These are phyloP conservation scores for Numenius phaeopus DNA, from an alignment of 2,797 vertebrate species.

Conservation along the genomic window DNA sequence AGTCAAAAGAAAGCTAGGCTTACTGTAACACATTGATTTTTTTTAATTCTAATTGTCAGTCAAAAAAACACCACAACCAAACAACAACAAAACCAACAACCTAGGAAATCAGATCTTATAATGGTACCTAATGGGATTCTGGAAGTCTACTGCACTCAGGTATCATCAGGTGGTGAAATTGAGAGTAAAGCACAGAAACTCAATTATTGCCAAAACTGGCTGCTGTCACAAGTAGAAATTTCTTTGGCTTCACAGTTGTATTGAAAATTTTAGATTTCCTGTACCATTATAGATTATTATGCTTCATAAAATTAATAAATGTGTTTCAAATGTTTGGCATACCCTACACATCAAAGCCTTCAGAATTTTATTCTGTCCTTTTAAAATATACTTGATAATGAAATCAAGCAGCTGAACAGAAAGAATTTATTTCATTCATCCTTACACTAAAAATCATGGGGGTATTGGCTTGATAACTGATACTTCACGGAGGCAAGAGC, in stretches of 20 bases:
- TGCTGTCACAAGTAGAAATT: slow-evolving; percentile 78
- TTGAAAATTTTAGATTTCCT: slow-evolving; percentile 59
- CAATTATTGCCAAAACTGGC: slow-evolving; percentile 76
- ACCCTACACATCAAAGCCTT: slow-evolving; percentile 31
- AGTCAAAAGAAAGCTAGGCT: slow-evolving; percentile 85
- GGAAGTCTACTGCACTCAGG: slow-evolving; percentile 76
- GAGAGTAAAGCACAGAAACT: slow-evolving; percentile 80
- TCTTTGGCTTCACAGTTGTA: slow-evolving; percentile 66
- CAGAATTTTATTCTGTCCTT: slow-evolving; percentile 10
- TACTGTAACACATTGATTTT: slow-evolving; percentile 78
- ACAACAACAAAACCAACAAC: neutral
- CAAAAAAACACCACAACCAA: neutral
- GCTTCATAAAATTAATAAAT: slow-evolving; percentile 72
- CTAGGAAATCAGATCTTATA: slow-evolving; percentile 78
- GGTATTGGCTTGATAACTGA: neutral
- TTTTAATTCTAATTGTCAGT: too few species aligned
- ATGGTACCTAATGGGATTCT: slow-evolving; percentile 74
- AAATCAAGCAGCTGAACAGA: slow-evolving; percentile 55
- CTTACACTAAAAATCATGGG: neutral
- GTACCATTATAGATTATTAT: slow-evolving; percentile 65
- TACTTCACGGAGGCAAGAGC: neutral
- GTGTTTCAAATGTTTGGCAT: slow-evolving; percentile 65
- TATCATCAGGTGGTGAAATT: slow-evolving; percentile 74
- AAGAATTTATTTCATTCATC: slow-evolving; percentile 46
- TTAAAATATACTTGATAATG: slow-evolving; percentile 28